Base-by-base conservation (phyloP, 2,888 invertebrate genomes). In the Beris morrisii region DNA sequence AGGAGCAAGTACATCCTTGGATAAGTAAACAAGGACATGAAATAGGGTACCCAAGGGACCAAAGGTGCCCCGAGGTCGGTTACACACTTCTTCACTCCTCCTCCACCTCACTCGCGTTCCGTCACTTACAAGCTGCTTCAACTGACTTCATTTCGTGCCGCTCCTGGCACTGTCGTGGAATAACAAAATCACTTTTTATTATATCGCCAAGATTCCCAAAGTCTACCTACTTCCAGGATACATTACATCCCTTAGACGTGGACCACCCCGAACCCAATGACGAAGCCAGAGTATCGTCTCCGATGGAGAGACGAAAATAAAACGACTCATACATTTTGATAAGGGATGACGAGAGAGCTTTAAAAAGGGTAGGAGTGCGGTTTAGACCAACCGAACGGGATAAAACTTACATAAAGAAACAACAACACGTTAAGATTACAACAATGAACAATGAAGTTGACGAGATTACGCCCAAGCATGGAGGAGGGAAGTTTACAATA, bases 21-120 rank as follows among this genome's bases (percentile, higher is more conserved):
- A 63, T 63, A 63, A 63, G 63, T 63, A 63, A 63, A 63, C 63
- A 53, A 32, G 63, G 22, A 63, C 63, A 63, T 63, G 63, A 63
- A 63, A 63, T 63, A 63, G 28, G 50, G 63, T 43, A 63, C 63
- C 63, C 63, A 52, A 53, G 63, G 52, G 63, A 63, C 63, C 30
- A 6, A 48, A 53, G 44, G 52, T 63, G 63, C 63, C 63, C 63
- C 31, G 48, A 63, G 31, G 63, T 63, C 53, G 63, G 50, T 63
- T 43, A 53, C 38, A 38, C 38, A 7, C 4, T 32, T 48, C 48
- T 13, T 31, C 30, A 48, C 28, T 48, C 12, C n/a, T 9, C 22
- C 15, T 2, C 13, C 31, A 9, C 44, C 31, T 13, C n/a, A 43
- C 15, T 22, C 22, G 22, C 22, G 22, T 22, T 22, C 22, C 22